Evolutionary conservation across 1,140 invertebrate genomes (phyloP).

Genomic region (Achatina immaculata): DNA sequence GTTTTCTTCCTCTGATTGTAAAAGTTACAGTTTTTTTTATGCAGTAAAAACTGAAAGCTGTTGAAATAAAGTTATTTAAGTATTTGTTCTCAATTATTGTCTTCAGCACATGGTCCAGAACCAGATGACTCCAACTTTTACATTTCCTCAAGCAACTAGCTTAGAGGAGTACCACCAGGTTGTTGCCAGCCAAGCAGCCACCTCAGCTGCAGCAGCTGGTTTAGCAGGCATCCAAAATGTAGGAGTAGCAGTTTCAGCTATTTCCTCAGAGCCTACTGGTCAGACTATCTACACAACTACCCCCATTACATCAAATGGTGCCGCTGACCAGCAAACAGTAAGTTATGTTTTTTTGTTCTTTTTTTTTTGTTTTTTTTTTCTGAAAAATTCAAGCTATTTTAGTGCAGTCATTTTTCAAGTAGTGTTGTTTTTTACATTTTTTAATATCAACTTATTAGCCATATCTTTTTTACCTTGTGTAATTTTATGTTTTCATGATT

Average conservation of each 20-base stretch:
- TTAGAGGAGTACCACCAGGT: slow-evolving; percentile 62
- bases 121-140: slow-evolving; percentile 87
- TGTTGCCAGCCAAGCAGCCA: slow-evolving; percentile 63
- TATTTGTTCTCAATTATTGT: neutral
- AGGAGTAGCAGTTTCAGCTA: slow-evolving; percentile 45
- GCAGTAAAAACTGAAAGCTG: no score
- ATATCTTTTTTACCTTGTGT: no score
- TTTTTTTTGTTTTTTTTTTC: neutral
- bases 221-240: slow-evolving; percentile 24
- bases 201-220: slow-evolving; percentile 47
- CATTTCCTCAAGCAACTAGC: slow-evolving; percentile 76
- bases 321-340: slow-evolving; percentile 71
- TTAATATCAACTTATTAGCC: no score
- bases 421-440: neutral
- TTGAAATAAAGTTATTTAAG: no score
- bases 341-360: neutral
- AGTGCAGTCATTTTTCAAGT: neutral
- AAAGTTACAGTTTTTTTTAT: no score
- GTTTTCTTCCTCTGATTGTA: no score
- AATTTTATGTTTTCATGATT: no score
- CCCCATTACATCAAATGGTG: slow-evolving; percentile 72
- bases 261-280: slow-evolving; percentile 40
- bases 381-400: neutral
- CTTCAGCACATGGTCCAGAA: slow-evolving; percentile 93
- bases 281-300: slow-evolving; percentile 61